These are phyloP conservation scores for Sebastes kiyomatsui DNA, from an alignment of 2,797 vertebrate species.

Conservation along the genomic window DNA sequence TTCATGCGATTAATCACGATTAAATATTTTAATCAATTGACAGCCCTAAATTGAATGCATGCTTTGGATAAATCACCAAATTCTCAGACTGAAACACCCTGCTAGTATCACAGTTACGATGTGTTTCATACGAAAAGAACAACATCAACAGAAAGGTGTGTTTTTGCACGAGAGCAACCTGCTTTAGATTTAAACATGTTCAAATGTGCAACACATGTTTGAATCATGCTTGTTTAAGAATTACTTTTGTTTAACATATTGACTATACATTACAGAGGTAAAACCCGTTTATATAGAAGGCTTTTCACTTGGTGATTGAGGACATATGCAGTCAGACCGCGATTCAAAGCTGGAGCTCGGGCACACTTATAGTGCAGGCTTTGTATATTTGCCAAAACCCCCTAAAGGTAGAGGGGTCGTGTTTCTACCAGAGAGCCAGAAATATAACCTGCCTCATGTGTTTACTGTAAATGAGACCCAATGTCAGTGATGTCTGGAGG, in stretches of 20 bases:
- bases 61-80: neutral
- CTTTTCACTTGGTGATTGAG: slow-evolving; percentile 44
- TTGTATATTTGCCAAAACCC: slow-evolving; percentile 57
- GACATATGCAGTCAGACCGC: slow-evolving; percentile 36
- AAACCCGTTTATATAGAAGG: slow-evolving; percentile 18
- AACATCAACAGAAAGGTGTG: neutral
- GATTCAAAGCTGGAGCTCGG: slow-evolving; percentile 11
- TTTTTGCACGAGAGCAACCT: neutral
- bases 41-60: too few species aligned
- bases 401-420: slow-evolving; percentile 42
- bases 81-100: neutral
- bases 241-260: slow-evolving; percentile 11
- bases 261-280: slow-evolving; percentile 6
- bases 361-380: slow-evolving; percentile 46
- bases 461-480: slow-evolving; percentile 61
- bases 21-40: too few species aligned
- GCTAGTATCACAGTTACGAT: neutral
- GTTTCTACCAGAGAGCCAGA: slow-evolving; percentile 57
- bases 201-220: slow-evolving; percentile 14
- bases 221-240: neutral
- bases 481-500: slow-evolving; percentile 64
- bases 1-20: too few species aligned
- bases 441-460: slow-evolving; percentile 61
- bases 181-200: neutral
- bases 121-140: neutral